A percentile compares a stretch with the other conserved stretches of the same genome.
Conservation (phyloP, 2,888 invertebrate species). For the Dendrolimus pini region DNA sequence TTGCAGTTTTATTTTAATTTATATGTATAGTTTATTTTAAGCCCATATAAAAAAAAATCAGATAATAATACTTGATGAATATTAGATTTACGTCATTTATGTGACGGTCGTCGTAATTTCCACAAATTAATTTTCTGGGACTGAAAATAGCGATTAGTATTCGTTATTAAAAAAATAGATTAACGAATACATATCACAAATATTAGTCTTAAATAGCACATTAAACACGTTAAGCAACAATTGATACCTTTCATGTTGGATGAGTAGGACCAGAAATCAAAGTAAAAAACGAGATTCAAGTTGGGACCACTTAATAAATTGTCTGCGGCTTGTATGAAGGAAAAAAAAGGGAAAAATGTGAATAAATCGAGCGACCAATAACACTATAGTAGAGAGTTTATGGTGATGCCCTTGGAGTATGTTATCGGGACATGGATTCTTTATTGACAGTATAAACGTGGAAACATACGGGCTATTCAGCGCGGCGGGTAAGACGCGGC, state of each 20-base stretch:
- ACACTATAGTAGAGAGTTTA: conserved; percentile 67
- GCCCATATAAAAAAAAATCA: no score
- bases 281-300: background rate
- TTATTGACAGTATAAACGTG: conserved; percentile 59
- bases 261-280: background rate
- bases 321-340: conserved; percentile 38
- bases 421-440: conserved; percentile 61
- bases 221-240: background rate
- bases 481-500: conserved; percentile 11
- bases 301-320: conserved; percentile 60
- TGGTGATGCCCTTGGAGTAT: conserved; percentile 59
- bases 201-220: background rate
- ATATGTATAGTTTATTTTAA: no score
- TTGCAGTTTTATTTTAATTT: no score
- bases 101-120: no score
- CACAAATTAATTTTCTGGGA: no score
- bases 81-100: no score
- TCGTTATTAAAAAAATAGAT: background rate
- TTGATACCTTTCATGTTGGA: background rate
- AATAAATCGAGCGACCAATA: conserved; percentile 65
- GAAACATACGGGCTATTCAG: conserved; percentile 39
- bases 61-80: no score
- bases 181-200: background rate
- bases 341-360: conserved; percentile 38
- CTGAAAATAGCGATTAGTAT: no score